Conservation (phyloP, 2,797 vertebrate species). For the Myripristis jacobus region DNA sequence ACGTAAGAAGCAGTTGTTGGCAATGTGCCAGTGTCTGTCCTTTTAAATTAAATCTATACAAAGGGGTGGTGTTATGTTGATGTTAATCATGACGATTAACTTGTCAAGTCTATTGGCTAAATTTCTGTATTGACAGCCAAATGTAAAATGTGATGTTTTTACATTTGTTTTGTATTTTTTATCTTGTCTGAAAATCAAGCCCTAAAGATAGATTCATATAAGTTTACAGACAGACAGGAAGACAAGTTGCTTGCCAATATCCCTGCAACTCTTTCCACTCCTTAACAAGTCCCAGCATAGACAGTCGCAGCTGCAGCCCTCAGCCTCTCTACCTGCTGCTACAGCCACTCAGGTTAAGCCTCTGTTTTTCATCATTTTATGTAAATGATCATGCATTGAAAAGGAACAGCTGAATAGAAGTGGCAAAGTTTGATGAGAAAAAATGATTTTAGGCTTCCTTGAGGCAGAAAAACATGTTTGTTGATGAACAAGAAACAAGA, state of each 20-base stretch:
- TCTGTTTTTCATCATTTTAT: too few species aligned
- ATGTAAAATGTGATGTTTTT: constrained; percentile 30
- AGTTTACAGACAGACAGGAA: constrained; percentile 31
- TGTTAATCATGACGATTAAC: background rate
- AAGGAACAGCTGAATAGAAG: too few species aligned
- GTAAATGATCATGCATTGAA: too few species aligned
- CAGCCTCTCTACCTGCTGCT: constrained; percentile 14
- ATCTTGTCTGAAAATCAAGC: constrained; percentile 37
- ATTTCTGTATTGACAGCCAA: constrained; percentile 13
- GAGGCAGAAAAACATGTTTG: too few species aligned
- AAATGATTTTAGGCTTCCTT: too few species aligned
- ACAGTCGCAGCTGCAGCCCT: constrained; percentile 12
- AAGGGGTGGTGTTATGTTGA: too few species aligned
- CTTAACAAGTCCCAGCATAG: constrained; percentile 47
- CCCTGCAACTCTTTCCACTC: constrained; percentile 25
- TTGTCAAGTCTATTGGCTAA: background rate
- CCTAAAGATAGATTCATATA: constrained; percentile 36
- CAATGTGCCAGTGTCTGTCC: background rate
- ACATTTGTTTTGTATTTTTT: constrained; percentile 33
- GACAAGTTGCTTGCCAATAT: constrained; percentile 38
- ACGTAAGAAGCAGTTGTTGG: constrained; percentile 10
- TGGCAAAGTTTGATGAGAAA: too few species aligned
- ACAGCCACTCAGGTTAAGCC: constrained; percentile 1
- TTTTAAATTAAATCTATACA: background rate
- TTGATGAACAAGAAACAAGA: too few species aligned